Conservation (phyloP, 2,113 vertebrate genomes). For the Leiothrix lutea region DNA sequence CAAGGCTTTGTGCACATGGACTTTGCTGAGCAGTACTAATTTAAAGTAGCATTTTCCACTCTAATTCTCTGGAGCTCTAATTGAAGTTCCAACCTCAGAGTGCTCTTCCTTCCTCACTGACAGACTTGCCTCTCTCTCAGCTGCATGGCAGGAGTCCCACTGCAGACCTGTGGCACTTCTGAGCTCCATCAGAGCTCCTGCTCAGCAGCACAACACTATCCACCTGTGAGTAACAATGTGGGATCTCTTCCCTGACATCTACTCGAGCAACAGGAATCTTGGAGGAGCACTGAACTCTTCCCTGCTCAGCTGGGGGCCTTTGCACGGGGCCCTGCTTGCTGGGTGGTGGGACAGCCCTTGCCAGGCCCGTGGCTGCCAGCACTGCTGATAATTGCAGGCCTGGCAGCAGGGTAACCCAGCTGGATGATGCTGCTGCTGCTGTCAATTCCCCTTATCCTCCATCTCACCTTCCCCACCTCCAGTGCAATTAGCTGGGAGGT, state of each 20-base stretch:
- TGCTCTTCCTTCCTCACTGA: not conserved
- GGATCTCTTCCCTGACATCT: not conserved
- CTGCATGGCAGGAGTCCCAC: not conserved
- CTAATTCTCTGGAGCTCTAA: not conserved
- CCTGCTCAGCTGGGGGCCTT: not conserved
- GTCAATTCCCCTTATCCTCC: not conserved
- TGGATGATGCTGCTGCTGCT: too few relatives aligned
- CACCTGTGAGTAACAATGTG: rapidly evolving
- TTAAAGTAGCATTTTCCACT: not conserved
- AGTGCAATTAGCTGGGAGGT: not conserved
- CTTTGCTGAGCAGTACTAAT: not conserved
- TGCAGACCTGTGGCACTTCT: not conserved
- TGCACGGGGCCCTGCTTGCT: rapidly evolving
- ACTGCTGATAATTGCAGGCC: not conserved
- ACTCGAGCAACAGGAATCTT: not conserved
- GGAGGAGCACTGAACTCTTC: not conserved
- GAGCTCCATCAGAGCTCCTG: not conserved
- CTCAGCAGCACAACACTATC: not conserved
- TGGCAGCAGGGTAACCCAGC: not conserved
- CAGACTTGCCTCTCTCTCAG: not conserved
- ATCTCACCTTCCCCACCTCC: not conserved
- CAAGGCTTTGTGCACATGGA: not conserved
- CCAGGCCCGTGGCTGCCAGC: not conserved
- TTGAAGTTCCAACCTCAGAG: not conserved
- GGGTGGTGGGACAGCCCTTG: not conserved